A percentile compares a stretch with the other conserved stretches of the same genome.
Conservation (phyloP, 2,797 vertebrate species). For the Echeneis naucrates region DNA sequence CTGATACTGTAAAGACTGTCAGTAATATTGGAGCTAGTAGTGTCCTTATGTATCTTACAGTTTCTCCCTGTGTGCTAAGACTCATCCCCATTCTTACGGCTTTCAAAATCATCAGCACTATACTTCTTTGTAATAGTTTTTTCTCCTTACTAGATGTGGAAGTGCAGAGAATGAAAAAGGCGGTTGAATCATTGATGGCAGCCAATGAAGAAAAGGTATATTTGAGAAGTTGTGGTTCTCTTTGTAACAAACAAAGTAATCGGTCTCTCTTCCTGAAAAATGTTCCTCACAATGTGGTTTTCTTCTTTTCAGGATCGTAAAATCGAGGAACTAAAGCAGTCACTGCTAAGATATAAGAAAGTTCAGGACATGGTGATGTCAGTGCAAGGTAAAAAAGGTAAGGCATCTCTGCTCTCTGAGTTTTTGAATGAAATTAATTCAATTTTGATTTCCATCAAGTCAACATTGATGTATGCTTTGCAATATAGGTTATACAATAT, state of each 20-base stretch:
- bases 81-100: not conserved
- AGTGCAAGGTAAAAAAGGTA: slow-evolving; percentile 93
- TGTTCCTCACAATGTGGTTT: not conserved
- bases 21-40: slow-evolving; percentile 9
- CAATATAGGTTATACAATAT: no score
- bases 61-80: slow-evolving; percentile 29
- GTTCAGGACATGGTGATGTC: slow-evolving; percentile 94
- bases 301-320: slow-evolving; percentile 89
- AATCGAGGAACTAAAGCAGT: slow-evolving; percentile 96
- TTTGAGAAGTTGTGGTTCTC: not conserved
- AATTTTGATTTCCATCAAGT: not conserved
- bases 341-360: slow-evolving; percentile 93
- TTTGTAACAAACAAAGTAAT: not conserved
- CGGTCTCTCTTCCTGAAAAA: not conserved
- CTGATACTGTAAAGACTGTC: slow-evolving; percentile 15
- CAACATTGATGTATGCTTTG: not conserved
- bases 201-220: slow-evolving; percentile 98
- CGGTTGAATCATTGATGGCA: slow-evolving; percentile 95
- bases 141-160: slow-evolving; percentile 89
- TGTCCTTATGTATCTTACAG: slow-evolving; percentile 5
- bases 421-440: not conserved
- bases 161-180: slow-evolving; percentile 98
- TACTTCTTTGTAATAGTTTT: slow-evolving; percentile 15
- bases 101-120: not conserved
- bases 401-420: not conserved